These are phyloP conservation scores for Temnopleurus reevesii DNA, from an alignment of 53 echinoderm and acorn worm genomes.

Conservation along the genomic window DNA sequence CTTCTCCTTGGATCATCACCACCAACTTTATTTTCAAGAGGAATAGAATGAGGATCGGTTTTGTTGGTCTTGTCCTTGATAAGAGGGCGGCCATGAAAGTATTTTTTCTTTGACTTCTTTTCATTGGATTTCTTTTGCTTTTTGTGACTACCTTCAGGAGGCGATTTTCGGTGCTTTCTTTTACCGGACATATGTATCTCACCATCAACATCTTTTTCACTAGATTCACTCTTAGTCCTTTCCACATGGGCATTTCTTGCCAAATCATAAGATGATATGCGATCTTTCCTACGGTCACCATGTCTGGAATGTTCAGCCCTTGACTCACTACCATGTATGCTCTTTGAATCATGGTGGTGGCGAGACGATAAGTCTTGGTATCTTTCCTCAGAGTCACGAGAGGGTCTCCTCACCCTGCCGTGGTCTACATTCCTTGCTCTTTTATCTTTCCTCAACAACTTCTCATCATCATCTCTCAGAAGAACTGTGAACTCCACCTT, in stretches of 20 bases:
- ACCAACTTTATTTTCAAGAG: background rate
- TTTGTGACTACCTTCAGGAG: background rate
- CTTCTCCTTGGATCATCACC: conserved; percentile 12
- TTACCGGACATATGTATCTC: background rate
- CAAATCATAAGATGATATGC: background rate
- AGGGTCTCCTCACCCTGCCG: background rate
- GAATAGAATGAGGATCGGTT: conserved; percentile 34
- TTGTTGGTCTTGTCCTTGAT: conserved; percentile 32
- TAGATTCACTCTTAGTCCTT: background rate
- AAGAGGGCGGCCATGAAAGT: conserved; percentile 29
- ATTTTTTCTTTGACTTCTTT: conserved; percentile 21
- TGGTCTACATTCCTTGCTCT: background rate
- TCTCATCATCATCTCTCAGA: conserved; percentile 4
- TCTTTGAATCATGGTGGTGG: background rate
- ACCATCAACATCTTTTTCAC: background rate
- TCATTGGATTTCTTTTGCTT: background rate
- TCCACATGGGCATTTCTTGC: background rate
- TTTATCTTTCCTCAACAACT: conserved; percentile 8
- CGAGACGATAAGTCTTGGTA: background rate
- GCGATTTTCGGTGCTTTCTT: background rate
- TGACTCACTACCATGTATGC: background rate
- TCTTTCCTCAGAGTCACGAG: background rate
- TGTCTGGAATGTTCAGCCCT: background rate
- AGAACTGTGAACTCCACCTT: conserved; percentile 39
- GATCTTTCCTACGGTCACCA: background rate